These are phyloP conservation scores for Notiomystis cincta DNA, from an alignment of 2,113 vertebrate genomes.

Conservation along the genomic window DNA sequence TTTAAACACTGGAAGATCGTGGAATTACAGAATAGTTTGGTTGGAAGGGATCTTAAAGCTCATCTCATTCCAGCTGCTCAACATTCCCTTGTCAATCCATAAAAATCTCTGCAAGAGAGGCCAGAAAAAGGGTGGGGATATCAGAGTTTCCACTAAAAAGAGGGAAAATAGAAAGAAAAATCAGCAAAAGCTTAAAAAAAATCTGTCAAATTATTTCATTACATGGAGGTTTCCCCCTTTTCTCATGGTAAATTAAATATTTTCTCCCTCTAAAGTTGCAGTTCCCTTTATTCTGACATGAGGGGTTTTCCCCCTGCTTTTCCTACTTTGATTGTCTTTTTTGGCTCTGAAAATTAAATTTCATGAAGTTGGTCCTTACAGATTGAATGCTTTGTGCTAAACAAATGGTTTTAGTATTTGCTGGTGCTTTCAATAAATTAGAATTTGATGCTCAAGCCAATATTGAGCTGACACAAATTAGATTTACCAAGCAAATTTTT, in stretches of 20 bases:
- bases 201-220: neutral
- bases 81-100: rapidly evolving
- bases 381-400: constrained; percentile 50
- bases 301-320: neutral
- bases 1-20: neutral
- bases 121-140: neutral
- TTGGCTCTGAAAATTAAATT: constrained; percentile 56
- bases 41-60: neutral
- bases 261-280: neutral
- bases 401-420: constrained; percentile 31
- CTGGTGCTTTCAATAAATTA: constrained; percentile 58
- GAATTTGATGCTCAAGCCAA: constrained; percentile 33
- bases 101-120: neutral
- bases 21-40: neutral
- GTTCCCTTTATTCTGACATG: neutral
- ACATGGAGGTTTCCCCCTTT: neutral
- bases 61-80: neutral
- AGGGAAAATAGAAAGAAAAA: neutral
- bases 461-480: constrained; percentile 59
- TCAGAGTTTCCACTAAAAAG: neutral
- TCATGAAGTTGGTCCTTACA: constrained; percentile 41
- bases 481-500: constrained; percentile 47
- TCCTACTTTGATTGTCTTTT: neutral
- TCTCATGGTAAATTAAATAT: rapidly evolving
- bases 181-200: neutral